Evolutionary conservation across 2,888 invertebrate genomes (phyloP), one percentile per base, ranked within the genome.

Genomic region (Linyphia triangularis): DNA sequence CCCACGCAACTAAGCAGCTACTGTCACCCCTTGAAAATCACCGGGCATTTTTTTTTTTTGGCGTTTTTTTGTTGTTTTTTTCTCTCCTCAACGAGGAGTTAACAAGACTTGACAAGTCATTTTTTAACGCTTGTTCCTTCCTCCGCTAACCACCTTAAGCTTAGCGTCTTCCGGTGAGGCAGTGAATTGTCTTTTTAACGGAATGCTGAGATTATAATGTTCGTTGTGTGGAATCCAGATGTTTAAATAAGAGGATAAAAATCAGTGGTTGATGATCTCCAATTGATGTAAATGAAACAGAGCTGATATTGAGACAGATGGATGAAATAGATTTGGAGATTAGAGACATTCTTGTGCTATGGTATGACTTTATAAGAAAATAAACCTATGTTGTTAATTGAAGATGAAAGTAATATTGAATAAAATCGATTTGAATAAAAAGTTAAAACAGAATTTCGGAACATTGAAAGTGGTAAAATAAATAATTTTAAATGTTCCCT

Each of bases 1-100:
- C 63, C 78, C 78, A 78, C 78, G 65, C 78, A 61, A 13, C 16
- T 16, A 24, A 65, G 40, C 63, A 37, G 43, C 78, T 78, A 65
- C 61, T 78, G 78, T 37, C 63, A 65, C 22, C 26, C 26, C 33
- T 24, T 51, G n/a, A n/a, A 51, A 33, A 6, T 33, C 33, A 9
- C 33, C 4, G 33, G 33, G 33, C 33, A 33, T 33, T 33, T 33
- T 33, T 9, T 6, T 9, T 33, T 33, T 9, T 6, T 9, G 4
- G 33, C 4, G n/a, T 51, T 51, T 51, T 51, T 51, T 51, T 51
- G 16, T 51, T 16, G 51, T n/a, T n/a, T n/a, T n/a, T n/a, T n/a
- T n/a, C n/a, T n/a, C n/a, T n/a, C n/a, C n/a, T n/a, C n/a, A n/a
- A 51, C 13, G 51, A 13, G n/a, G 13, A 51, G 51, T 51, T 33